Evolutionary conservation across 2,888 invertebrate species (phyloP).

Genomic region (Galerucella calmariensis): DNA sequence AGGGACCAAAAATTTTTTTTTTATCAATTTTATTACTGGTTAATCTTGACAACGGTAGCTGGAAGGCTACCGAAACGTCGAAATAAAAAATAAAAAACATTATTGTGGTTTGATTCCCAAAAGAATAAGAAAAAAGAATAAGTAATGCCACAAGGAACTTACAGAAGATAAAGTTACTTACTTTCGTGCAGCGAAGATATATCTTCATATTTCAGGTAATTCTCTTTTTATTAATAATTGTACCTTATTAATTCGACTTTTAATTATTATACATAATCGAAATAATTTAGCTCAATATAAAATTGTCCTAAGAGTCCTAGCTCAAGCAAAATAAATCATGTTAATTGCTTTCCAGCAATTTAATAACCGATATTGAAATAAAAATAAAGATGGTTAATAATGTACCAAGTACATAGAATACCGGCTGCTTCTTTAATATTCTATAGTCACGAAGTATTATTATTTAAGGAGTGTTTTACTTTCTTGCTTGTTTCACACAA

Average conservation of each 20-base stretch:
- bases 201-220: too few species aligned
- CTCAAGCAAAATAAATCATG: neutral
- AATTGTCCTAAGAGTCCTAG: neutral
- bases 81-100: too few species aligned
- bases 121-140: too few species aligned
- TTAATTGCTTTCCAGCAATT: slow-evolving; percentile 18
- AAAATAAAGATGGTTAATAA: slow-evolving; percentile 32
- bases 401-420: slow-evolving; percentile 43
- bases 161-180: too few species aligned
- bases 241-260: neutral
- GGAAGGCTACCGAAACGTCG: too few species aligned
- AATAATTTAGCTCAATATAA: neutral
- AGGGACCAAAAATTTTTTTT: too few species aligned
- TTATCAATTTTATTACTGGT: too few species aligned
- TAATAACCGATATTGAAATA: slow-evolving; percentile 26
- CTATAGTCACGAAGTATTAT: slow-evolving; percentile 29
- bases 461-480: slow-evolving; percentile 18
- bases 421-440: slow-evolving; percentile 29
- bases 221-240: too few species aligned
- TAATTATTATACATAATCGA: neutral
- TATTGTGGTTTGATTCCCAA: too few species aligned
- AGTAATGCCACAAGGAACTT: too few species aligned
- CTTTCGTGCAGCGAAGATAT: too few species aligned
- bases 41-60: too few species aligned
- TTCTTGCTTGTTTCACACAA: neutral